These are phyloP conservation scores for Orthosia incerta DNA, from an alignment of 2,888 invertebrate genomes.

Conservation along the genomic window DNA sequence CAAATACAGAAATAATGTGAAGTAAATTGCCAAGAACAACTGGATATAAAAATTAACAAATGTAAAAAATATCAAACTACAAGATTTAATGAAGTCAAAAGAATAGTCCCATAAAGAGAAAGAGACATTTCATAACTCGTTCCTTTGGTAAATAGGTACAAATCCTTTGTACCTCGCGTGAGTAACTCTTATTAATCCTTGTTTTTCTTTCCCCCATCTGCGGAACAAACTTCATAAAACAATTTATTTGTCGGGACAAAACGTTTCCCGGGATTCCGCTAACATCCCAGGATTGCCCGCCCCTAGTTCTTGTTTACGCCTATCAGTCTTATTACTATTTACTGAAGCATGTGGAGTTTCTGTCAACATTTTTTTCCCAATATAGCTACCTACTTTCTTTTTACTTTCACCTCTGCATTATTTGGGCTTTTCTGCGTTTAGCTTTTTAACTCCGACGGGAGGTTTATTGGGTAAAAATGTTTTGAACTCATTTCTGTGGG, in stretches of 20 bases:
- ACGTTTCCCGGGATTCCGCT: conserved; percentile 33
- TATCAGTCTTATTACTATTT: conserved; percentile 54
- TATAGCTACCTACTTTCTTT: conserved; percentile 14
- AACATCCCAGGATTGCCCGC: conserved; percentile 12
- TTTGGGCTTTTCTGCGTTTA: neutral
- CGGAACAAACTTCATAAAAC: conserved; percentile 54
- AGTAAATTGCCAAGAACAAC: too few species aligned
- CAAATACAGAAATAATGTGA: too few species aligned
- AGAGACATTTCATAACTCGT: conserved; percentile 26
- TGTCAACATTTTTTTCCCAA: conserved; percentile 24
- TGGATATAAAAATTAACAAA: neutral
- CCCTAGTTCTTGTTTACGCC: conserved; percentile 49
- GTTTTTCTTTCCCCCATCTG: conserved; percentile 49
- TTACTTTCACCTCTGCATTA: conserved; percentile 6
- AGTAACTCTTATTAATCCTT: conserved; percentile 54
- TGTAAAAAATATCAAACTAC: neutral
- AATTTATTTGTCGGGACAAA: conserved; percentile 56
- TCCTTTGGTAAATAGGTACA: conserved; percentile 2
- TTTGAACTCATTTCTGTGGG: neutral
- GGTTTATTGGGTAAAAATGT: conserved; percentile 7
- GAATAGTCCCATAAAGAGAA: neutral
- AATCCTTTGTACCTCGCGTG: conserved; percentile 41
- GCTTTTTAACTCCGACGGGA: neutral
- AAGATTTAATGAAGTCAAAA: conserved; percentile 6
- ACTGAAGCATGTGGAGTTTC: conserved; percentile 47